Conservation (phyloP, 2,888 invertebrate species). For the Lingula anatina region DNA sequence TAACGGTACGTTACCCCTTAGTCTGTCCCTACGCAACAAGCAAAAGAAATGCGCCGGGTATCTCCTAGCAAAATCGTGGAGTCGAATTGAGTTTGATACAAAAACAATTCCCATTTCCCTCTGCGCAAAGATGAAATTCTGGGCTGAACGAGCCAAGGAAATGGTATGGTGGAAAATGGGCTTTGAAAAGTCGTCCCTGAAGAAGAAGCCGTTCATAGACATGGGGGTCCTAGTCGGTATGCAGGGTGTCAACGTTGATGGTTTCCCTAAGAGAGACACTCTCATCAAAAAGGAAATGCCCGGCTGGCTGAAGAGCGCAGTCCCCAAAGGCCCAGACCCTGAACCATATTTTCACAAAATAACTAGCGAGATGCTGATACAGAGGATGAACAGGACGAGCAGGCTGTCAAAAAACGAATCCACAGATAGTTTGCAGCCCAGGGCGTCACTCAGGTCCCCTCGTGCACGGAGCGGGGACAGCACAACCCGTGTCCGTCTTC, state of each 20-base stretch:
- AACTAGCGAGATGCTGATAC: too few relatives aligned
- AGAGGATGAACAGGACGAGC: too few relatives aligned
- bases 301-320: too few relatives aligned
- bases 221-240: slow-evolving; percentile 33
- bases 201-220: slow-evolving; percentile 18
- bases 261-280: slow-evolving; percentile 33
- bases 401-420: too few relatives aligned
- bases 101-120: slow-evolving; percentile 36
- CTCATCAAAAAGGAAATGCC: too few relatives aligned
- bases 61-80: slow-evolving; percentile 50
- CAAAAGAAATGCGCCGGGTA: slow-evolving; percentile 46
- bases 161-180: slow-evolving; percentile 33
- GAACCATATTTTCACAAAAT: too few relatives aligned
- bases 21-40: slow-evolving; percentile 40
- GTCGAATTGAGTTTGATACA: slow-evolving; percentile 36
- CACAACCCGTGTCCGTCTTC: too few relatives aligned
- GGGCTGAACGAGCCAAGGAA: slow-evolving; percentile 45
- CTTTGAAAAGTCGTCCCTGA: slow-evolving; percentile 34
- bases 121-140: slow-evolving; percentile 36
- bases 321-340: too few relatives aligned
- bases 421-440: too few relatives aligned
- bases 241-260: slow-evolving; percentile 38
- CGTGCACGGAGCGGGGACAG: too few relatives aligned
- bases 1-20: slow-evolving; percentile 39
- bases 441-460: too few relatives aligned